phyloP scores from a whole-genome alignment of 2,888 invertebrate genomes.

The Idaea dimidiata region DNA sequence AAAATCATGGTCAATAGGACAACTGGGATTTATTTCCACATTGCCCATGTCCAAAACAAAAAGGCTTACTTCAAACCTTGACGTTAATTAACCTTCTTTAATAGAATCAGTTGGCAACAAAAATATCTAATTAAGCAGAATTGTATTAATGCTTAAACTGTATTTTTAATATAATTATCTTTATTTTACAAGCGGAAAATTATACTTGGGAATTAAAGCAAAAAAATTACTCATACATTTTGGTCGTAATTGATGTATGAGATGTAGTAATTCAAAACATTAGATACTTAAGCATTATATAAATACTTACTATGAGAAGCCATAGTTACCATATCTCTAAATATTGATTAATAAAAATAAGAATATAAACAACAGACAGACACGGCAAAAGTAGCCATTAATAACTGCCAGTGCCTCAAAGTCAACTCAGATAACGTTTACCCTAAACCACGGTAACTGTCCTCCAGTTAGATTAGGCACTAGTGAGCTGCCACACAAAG shows the following conservation, averaged over 20 bases:
- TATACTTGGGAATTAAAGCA: neutral
- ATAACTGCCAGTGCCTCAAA: too few relatives aligned
- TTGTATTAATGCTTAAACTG: neutral
- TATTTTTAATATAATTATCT: neutral
- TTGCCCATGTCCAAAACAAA: neutral
- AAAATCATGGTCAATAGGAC: neutral
- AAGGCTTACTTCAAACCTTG: neutral
- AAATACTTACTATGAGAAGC: neutral
- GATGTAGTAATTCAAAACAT: neutral
- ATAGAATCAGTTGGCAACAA: neutral
- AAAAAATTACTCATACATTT: neutral
- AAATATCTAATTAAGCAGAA: neutral
- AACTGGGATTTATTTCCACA: too few relatives aligned
- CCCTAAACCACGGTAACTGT: too few relatives aligned
- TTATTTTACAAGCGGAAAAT: neutral
- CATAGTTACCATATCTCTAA: too few relatives aligned
- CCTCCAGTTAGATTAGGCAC: too few relatives aligned
- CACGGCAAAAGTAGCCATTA: too few relatives aligned
- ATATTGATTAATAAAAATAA: too few relatives aligned
- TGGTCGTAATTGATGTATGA: neutral
- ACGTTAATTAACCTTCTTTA: neutral
- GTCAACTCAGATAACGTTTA: too few relatives aligned
- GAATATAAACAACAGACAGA: too few relatives aligned
- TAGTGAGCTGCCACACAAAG: too few relatives aligned
- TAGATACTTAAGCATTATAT: neutral